Conservation (phyloP, 2,797 vertebrate genomes). For the Sparus aurata region DNA sequence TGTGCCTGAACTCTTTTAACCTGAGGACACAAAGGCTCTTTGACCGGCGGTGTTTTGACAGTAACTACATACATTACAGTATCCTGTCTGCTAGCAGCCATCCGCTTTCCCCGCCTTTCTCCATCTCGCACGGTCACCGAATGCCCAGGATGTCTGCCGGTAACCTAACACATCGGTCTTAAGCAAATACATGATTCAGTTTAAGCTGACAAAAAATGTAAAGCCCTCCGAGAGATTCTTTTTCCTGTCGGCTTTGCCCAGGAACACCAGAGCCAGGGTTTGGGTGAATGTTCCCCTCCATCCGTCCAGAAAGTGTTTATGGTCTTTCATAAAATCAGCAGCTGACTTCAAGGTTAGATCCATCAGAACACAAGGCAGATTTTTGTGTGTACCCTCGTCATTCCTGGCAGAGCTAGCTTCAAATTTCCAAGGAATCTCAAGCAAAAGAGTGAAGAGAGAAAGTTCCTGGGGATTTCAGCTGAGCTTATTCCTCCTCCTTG, state of each 20-base stretch:
- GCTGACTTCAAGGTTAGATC: slow-evolving; percentile 62
- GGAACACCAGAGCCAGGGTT: slow-evolving; percentile 58
- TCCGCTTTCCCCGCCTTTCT: slow-evolving; percentile 38
- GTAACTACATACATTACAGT: slow-evolving; percentile 73
- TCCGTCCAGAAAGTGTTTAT: slow-evolving; percentile 69
- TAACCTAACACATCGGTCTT: slow-evolving; percentile 66
- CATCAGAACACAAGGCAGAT: slow-evolving; percentile 48
- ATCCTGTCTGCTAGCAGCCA: slow-evolving; percentile 60
- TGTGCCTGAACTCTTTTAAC: slow-evolving; percentile 59
- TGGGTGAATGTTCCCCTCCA: slow-evolving; percentile 63
- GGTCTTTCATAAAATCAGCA: slow-evolving; percentile 70
- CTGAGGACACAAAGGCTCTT: slow-evolving; percentile 78
- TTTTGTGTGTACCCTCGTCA: slow-evolving; percentile 58
- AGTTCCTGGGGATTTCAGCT: slow-evolving; percentile 26
- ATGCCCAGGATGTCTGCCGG: slow-evolving; percentile 55
- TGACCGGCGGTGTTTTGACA: slow-evolving; percentile 78
- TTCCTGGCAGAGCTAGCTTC: slow-evolving; percentile 50
- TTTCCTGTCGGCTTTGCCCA: slow-evolving; percentile 56
- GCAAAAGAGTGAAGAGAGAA: slow-evolving; percentile 27
- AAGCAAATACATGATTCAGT: slow-evolving; percentile 70
- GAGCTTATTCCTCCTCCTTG: slow-evolving; percentile 28
- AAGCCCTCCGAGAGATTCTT: slow-evolving; percentile 48
- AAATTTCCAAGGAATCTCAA: slow-evolving; percentile 49
- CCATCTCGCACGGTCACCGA: slow-evolving; percentile 41
- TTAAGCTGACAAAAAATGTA: slow-evolving; percentile 52